Evolutionary conservation across 53 echinoderm and acorn worm species (phyloP).

Genomic region (Actinopyga echinites): DNA sequence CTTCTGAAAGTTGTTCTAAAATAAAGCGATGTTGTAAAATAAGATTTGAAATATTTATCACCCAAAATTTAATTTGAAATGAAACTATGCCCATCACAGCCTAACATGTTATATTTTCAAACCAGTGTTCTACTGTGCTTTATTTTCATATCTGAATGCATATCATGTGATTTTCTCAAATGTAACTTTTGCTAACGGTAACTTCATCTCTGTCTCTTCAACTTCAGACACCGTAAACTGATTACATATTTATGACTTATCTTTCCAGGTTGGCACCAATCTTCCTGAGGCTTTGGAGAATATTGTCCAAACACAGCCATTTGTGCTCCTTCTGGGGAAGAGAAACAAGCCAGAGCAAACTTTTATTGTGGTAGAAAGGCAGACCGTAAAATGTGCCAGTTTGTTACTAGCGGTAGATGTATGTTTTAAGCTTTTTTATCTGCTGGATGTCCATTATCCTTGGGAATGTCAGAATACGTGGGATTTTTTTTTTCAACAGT

Average conservation of each 20-base stretch:
- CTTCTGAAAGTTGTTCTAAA: too few relatives aligned
- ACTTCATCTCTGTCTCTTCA: too few relatives aligned
- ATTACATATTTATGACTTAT: neutral
- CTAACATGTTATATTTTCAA: too few relatives aligned
- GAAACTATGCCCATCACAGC: too few relatives aligned
- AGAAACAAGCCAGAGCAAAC: slow-evolving; percentile 23
- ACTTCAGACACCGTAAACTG: neutral
- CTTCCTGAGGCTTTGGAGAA: slow-evolving; percentile 34
- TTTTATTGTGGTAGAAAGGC: slow-evolving; percentile 37
- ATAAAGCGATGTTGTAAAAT: too few relatives aligned
- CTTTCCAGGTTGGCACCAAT: too few relatives aligned
- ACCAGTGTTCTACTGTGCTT: too few relatives aligned
- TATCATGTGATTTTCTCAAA: too few relatives aligned
- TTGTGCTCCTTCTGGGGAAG: slow-evolving; percentile 28
- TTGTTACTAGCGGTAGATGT: slow-evolving; percentile 35
- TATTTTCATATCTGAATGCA: too few relatives aligned
- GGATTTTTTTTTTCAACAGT: slow-evolving; percentile 39
- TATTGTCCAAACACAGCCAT: slow-evolving; percentile 10
- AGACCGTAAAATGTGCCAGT: neutral
- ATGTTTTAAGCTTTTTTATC: slow-evolving; percentile 46
- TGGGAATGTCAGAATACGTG: slow-evolving; percentile 46
- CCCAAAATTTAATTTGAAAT: too few relatives aligned
- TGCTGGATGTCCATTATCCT: slow-evolving; percentile 42
- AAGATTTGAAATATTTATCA: too few relatives aligned
- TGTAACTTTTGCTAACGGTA: too few relatives aligned